Base-by-base conservation (phyloP, 2,888 invertebrate genomes). In the Ecdyonurus torrentis region DNA sequence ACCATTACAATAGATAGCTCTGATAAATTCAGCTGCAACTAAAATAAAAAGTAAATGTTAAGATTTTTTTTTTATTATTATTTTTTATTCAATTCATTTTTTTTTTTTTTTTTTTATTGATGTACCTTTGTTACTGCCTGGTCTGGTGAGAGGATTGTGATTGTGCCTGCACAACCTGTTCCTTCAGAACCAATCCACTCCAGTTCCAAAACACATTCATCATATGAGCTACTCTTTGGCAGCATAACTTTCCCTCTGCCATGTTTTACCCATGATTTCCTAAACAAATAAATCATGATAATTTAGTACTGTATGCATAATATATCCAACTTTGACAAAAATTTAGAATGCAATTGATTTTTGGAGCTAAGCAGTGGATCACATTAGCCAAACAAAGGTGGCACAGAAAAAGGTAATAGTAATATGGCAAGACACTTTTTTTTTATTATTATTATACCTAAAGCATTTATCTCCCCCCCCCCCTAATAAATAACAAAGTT, bases 211-310 rank as follows among this genome's bases (percentile, higher is more conserved):
- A 87, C 79, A 71, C 89, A 89, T 69, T 91, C 90, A 69, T 88
- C 85, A 71, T 81, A 83, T 52, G 78, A 74, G 64, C 78, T 72
- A 50, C 71, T 72, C 52, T 65, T 69, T 61, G 72, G 72, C 63
- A 74, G 66, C 19, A 67, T 66, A 65, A 86, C 83, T 69, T 88
- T 82, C 0, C 87, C 86, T 74, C 91, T 87, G 55, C 89, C 89
- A 64, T 85, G 85, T 70, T 91, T 88, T 0, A 89, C 82, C 91
- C 92, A 93, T 0, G 91, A 91, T 23, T 87, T 85, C 69, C 77
- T 76, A 62, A 61, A 65, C 58, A 25, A 19, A 60, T 37, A 61
- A 1, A 60, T 23, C 18, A 25, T 59, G 10, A 52, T 18, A 19
- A 25, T 19, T 23, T 23, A 10, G 15, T n/a, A 61, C 2, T 7